Base-by-base conservation (phyloP, 2,888 invertebrate genomes). In the Stenodema calcarata region DNA sequence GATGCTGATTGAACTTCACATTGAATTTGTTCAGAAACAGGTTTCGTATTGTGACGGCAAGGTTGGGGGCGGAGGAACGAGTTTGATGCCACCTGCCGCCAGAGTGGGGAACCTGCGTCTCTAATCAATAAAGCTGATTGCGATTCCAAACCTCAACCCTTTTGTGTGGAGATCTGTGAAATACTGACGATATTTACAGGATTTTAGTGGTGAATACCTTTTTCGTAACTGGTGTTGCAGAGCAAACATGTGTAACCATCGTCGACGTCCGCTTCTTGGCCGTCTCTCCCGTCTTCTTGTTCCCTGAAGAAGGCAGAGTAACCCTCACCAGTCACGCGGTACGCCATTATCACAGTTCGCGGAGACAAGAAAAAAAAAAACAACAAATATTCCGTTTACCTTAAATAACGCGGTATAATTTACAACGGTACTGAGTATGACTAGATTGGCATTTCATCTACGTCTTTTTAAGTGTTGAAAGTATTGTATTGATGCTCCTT, bases 211-310 rank as follows among this genome's bases (percentile, higher is more conserved):
- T 35, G 35, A 86, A 50, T 78, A 89, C 89, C 89, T 89, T 89
- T 89, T 87, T 89, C 89, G 81, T 89, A 89, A 82, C 88, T 89
- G 23, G 89, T 89, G 54, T 89, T 89, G 86, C 89, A 89, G 76
- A 89, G 87, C n/a, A 89, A 88, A 85, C 89, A 89, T 84, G 89
- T 89, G 87, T 89, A 89, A 28, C 89, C 89, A 85, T 89, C 89
- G 79, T 89, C 89, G 76, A 88, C 83, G 87, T 88, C 88, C 84
- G 88, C 89, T 86, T 88, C 88, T 80, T 70, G 78, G 30, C 79
- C 54, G 42, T 87, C 87, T 28, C 87, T 50, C 16, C 88, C 88
- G 75, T 88, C 88, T 83, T 88, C 88, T 78, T 88, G 88, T 80
- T 88, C 88, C 42, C 88, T 84, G 82, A 88, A 88, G 86, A 87